These are phyloP conservation scores for Anthrax anthrax DNA, from an alignment of 2,888 invertebrate genomes.

Conservation along the genomic window DNA sequence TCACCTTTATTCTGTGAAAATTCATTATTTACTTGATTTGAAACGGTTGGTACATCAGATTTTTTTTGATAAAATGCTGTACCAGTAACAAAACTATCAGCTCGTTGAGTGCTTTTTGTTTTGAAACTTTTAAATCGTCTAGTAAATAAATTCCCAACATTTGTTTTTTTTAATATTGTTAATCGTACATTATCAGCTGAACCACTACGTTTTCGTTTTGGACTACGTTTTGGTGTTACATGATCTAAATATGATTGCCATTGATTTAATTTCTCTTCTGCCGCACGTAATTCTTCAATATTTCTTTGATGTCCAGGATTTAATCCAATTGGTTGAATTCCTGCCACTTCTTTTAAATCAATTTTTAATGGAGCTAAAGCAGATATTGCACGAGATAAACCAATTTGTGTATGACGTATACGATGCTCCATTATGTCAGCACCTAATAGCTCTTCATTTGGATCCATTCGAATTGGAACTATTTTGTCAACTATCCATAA, in stretches of 20 bases:
- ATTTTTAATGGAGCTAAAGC: conserved; percentile 52
- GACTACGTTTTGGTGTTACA: conserved; percentile 6
- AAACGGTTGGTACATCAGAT: not conserved
- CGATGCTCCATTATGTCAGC: conserved; percentile 82
- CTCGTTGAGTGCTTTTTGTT: not conserved
- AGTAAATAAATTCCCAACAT: conserved; percentile 4
- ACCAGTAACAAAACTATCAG: conserved; percentile 5
- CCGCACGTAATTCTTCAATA: conserved; percentile 26
- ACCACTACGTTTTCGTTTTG: not conserved
- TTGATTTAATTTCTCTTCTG: conserved; percentile 28
- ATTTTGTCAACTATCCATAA: conserved; percentile 67
- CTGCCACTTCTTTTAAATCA: conserved; percentile 25
- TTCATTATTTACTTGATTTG: not conserved
- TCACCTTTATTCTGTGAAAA: not conserved
- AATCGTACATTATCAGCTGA: conserved; percentile 1
- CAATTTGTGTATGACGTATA: conserved; percentile 51
- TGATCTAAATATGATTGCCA: conserved; percentile 30
- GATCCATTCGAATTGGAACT: conserved; percentile 71
- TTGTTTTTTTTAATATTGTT: conserved; percentile 2
- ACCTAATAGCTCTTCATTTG: conserved; percentile 72
- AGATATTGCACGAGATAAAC: conserved; percentile 59
- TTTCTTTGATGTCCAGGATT: conserved; percentile 47
- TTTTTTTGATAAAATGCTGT: not conserved
- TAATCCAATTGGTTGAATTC: conserved; percentile 38
- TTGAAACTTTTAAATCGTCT: conserved; percentile 2